Evolutionary conservation across 2,888 invertebrate genomes (phyloP).

Genomic region (Hydrotaea cyrtoneurina): DNA sequence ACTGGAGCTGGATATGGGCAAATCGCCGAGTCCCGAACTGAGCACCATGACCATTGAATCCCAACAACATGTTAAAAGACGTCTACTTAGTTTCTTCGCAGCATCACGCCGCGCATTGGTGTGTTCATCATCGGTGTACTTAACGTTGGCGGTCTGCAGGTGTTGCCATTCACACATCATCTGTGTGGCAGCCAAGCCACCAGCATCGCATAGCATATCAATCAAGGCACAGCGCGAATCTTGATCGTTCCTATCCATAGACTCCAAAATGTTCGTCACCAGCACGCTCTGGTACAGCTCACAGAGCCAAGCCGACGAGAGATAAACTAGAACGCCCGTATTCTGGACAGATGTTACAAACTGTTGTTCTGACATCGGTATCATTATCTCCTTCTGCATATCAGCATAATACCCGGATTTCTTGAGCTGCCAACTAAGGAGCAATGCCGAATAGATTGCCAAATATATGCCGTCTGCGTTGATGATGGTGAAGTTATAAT

Average conservation of each 20-base stretch:
- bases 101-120: conserved; percentile 89
- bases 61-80: conserved; percentile 94
- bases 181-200: conserved; percentile 91
- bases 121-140: conserved; percentile 83
- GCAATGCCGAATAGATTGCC: conserved; percentile 92
- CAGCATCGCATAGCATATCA: conserved; percentile 86
- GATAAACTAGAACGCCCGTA: conserved; percentile 94
- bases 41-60: conserved; percentile 93
- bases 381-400: conserved; percentile 79
- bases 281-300: conserved; percentile 95
- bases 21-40: conserved; percentile 87
- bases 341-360: conserved; percentile 96
- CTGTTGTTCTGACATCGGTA: conserved; percentile 89
- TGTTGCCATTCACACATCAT: conserved; percentile 93
- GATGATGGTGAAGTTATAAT: conserved; percentile 86
- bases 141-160: conserved; percentile 88
- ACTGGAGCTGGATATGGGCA: conserved; percentile 81
- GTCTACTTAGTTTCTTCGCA: conserved; percentile 88
- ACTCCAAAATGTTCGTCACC: conserved; percentile 82
- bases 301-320: conserved; percentile 95
- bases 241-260: conserved; percentile 75
- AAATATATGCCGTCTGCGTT: conserved; percentile 97
- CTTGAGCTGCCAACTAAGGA: conserved; percentile 90
- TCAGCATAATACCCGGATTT: conserved; percentile 88
- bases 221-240: conserved; percentile 79